Base-by-base conservation (phyloP, 1,140 invertebrate species). In the Eupeodes corollae region DNA sequence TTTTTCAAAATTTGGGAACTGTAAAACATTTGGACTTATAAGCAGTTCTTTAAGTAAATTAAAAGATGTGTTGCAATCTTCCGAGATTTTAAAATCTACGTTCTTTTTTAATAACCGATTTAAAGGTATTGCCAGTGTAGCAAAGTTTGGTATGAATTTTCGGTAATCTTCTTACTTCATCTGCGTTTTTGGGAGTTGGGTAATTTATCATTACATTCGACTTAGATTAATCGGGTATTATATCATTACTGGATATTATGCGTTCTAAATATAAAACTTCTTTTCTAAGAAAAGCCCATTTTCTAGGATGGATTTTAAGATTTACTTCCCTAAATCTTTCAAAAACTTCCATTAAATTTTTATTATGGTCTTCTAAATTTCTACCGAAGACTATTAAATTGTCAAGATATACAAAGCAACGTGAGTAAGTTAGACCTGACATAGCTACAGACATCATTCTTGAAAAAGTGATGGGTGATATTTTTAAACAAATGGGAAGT, bases 211-310 rank as follows among this genome's bases (percentile, higher is more conserved):
- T 44, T 2, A 54, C 52, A 44, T 49, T 16, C 9, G 59, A 42
- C 53, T 67, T 67, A 15, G 35, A 12, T n/a, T 45, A 45, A 43
- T 51, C 43, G 6, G 44, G 44, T 34, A 12, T 30, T 9, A 33
- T 50, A 35, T 1, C 47, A 48, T 45, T 13, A 15, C 52, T 14
- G 12, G 57, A 54, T n/a, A 66, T 59, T n/a, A 58, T 42, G 45
- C 63, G 57, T 30, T 58, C 56, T 43, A 63, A 47, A 53, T 59
- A 66, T 14, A 12, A 26, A 14, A 56, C 50, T 58, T 58, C 57
- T 40, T 43, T 42, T 32, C 21, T 41, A 10, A 63, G 44, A 46
- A 63, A 61, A 31, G 44, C 34, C 32, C 44, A 35, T 37, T 45
- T 45, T 18, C 34, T 18, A 11, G 18, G 13, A 13, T 45, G 31